Conservation (phyloP, 2,888 invertebrate species). For the Leptopterna dolabrata region DNA sequence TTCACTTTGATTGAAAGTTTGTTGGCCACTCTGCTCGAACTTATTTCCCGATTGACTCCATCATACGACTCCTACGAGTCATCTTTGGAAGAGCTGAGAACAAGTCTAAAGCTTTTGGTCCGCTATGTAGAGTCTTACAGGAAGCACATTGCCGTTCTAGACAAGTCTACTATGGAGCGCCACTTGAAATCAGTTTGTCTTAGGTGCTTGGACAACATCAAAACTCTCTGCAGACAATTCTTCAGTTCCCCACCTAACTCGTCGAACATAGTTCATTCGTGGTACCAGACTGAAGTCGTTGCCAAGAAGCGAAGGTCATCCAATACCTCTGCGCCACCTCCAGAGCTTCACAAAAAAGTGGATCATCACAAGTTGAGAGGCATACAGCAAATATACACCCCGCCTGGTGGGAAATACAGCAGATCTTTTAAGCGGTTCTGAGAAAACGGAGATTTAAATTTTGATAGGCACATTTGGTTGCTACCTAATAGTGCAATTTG, state of each 20-base stretch:
- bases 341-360: constrained; percentile 7
- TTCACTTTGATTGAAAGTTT: constrained; percentile 37
- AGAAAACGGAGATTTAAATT: neutral
- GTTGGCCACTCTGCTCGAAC: constrained; percentile 17
- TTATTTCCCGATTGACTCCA: neutral
- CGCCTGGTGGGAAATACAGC: constrained; percentile 50
- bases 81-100: constrained; percentile 35
- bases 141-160: constrained; percentile 14
- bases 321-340: neutral
- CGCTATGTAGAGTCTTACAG: constrained; percentile 41
- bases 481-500: neutral
- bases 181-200: neutral
- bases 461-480: neutral
- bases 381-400: constrained; percentile 42
- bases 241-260: constrained; percentile 16
- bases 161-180: constrained; percentile 9
- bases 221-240: constrained; percentile 7
- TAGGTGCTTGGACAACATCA: constrained; percentile 38
- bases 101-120: neutral
- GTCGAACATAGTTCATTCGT: constrained; percentile 8
- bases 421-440: constrained; percentile 39
- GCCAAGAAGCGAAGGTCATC: constrained; percentile 18
- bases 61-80: neutral
- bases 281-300: constrained; percentile 32
- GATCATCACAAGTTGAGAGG: constrained; percentile 25